Evolutionary conservation across 2,888 invertebrate genomes (phyloP).

Genomic region (Mimas tiliae): DNA sequence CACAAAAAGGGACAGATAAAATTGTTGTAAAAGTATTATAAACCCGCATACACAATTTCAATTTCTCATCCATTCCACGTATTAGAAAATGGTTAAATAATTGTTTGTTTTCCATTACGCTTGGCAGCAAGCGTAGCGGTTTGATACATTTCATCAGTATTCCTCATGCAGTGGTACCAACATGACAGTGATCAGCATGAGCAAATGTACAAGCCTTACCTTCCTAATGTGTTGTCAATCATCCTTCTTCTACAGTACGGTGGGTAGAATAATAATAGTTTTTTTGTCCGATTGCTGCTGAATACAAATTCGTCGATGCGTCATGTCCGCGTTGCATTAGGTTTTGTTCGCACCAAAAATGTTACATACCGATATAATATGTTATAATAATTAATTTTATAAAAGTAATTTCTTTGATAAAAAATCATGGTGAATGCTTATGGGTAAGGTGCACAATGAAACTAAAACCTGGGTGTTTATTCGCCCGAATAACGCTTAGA

Average conservation of each 20-base stretch:
- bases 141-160: constrained; percentile 53
- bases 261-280: constrained; percentile 61
- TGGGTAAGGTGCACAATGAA: no score
- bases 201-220: constrained; percentile 59
- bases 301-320: constrained; percentile 69
- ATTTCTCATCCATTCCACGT: constrained; percentile 10
- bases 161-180: constrained; percentile 54
- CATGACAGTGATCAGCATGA: constrained; percentile 65
- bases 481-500: no score
- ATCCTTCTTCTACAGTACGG: constrained; percentile 56
- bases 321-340: constrained; percentile 48
- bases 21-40: background rate
- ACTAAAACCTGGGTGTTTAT: no score
- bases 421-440: no score
- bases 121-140: constrained; percentile 5
- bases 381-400: background rate
- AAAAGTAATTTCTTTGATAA: no score
- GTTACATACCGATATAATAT: background rate
- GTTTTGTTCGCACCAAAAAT: constrained; percentile 3
- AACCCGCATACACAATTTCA: background rate
- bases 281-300: constrained; percentile 62
- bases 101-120: constrained; percentile 24
- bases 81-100: constrained; percentile 21
- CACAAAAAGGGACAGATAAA: background rate
- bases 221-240: constrained; percentile 81